Evolutionary conservation across 2,113 vertebrate genomes (phyloP).

Genomic region (Rhagologus leucostigma): DNA sequence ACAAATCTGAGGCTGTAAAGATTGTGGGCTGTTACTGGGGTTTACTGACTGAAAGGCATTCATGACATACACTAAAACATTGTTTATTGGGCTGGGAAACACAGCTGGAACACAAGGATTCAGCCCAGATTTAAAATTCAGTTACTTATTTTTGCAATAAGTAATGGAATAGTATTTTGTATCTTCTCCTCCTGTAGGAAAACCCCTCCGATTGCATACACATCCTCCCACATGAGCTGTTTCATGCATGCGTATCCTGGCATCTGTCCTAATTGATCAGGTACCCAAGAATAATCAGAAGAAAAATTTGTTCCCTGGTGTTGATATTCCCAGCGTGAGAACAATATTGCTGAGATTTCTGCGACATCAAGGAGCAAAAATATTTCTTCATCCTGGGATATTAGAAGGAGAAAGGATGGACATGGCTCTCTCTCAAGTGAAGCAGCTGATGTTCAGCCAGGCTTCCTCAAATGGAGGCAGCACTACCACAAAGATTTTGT

Average conservation of each 20-base stretch:
- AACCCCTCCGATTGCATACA: rapidly evolving
- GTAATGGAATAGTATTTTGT: not conserved
- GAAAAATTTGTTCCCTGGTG: not conserved
- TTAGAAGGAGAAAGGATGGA: not conserved
- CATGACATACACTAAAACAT: not conserved
- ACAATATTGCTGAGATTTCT: not conserved
- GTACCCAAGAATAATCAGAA: not conserved
- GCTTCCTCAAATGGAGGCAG: not conserved
- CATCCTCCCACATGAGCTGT: not conserved
- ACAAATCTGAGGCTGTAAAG: not conserved
- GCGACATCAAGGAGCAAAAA: not conserved
- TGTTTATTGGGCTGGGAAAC: not conserved
- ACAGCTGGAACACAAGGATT: not conserved
- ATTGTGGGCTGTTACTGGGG: not conserved
- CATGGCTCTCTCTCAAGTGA: not conserved
- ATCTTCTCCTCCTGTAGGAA: not conserved
- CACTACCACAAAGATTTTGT: not conserved
- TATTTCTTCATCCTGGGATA: not conserved
- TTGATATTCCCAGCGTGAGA: not conserved
- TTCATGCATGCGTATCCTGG: not conserved
- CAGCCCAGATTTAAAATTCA: not conserved
- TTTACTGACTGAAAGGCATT: not conserved
- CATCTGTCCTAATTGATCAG: not conserved
- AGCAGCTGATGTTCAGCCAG: not conserved
- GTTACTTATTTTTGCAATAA: not conserved